Evolutionary conservation across 1,140 invertebrate species (phyloP).

Genomic region (Eumaeus atala): DNA sequence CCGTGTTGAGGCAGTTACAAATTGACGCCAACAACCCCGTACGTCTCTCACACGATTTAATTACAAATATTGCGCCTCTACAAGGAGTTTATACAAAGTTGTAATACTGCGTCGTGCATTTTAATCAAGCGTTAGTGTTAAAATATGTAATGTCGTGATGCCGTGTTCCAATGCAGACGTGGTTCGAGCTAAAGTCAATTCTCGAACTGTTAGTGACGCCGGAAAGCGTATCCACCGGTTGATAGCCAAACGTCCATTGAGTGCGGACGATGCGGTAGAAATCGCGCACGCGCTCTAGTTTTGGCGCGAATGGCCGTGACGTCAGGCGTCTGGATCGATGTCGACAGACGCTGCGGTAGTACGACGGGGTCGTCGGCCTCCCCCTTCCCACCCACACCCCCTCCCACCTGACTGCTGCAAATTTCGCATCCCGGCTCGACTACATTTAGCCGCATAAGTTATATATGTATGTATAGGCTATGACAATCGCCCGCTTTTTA

Average conservation of each 20-base stretch:
- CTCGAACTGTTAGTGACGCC: constrained; percentile 23
- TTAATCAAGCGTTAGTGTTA: neutral
- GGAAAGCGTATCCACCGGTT: constrained; percentile 55
- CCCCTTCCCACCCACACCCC: constrained; percentile 39
- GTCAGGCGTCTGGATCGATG: constrained; percentile 72
- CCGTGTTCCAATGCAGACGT: neutral
- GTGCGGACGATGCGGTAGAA: constrained; percentile 64
- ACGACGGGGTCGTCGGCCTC: constrained; percentile 66
- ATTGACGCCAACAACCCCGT: constrained; percentile 70
- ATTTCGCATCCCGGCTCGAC: constrained; percentile 52
- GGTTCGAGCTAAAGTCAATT: constrained; percentile 4
- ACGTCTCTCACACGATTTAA: constrained; percentile 53
- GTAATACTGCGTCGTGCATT: neutral
- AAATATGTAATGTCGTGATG: constrained; percentile 7
- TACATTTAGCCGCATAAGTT: constrained; percentile 41
- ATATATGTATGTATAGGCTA: constrained; percentile 38
- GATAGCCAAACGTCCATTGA: constrained; percentile 63
- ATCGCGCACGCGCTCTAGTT: constrained; percentile 65
- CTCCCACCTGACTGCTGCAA: constrained; percentile 66
- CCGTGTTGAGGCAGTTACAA: constrained; percentile 68
- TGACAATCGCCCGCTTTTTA: constrained; percentile 60
- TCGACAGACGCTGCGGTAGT: constrained; percentile 72
- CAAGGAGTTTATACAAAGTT: neutral
- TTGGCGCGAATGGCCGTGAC: constrained; percentile 71
- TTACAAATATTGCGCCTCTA: constrained; percentile 7